Evolutionary conservation across 2,888 invertebrate genomes (phyloP).

Genomic region (Dorcus parallelipipedus): DNA sequence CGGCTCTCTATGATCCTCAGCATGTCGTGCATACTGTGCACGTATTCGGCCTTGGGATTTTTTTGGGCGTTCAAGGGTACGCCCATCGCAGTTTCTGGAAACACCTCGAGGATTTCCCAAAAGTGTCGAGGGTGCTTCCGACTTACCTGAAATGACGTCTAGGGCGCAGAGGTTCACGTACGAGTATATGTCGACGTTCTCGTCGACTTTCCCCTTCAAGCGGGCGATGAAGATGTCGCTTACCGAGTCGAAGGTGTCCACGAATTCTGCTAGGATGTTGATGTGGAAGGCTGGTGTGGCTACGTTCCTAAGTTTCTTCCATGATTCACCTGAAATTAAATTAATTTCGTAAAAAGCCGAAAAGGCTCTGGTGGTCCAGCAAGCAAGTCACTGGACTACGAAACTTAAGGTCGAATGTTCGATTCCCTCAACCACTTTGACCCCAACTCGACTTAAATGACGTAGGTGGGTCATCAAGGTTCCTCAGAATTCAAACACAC

Average conservation of each 20-base stretch:
- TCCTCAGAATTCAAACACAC: too few relatives aligned
- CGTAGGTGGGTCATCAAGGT: too few relatives aligned
- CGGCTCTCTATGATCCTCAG: slow-evolving; percentile 34
- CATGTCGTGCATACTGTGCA: slow-evolving; percentile 62
- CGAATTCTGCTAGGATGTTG: slow-evolving; percentile 54
- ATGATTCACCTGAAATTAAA: background rate
- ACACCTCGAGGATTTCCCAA: background rate
- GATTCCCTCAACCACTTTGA: too few relatives aligned
- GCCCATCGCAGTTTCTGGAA: slow-evolving; percentile 51
- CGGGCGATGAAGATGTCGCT: background rate
- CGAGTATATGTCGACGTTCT: slow-evolving; percentile 30
- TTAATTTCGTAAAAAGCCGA: background rate
- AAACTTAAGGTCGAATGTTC: too few relatives aligned
- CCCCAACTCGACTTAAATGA: too few relatives aligned
- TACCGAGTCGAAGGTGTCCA: slow-evolving; percentile 35
- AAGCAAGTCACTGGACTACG: too few relatives aligned
- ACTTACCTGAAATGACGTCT: slow-evolving; percentile 19
- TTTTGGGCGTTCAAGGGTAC: slow-evolving; percentile 68
- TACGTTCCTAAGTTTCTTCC: slow-evolving; percentile 38
- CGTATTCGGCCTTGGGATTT: slow-evolving; percentile 66
- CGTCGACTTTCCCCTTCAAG: slow-evolving; percentile 15
- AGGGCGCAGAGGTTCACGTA: slow-evolving; percentile 17
- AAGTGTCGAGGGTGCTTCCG: slow-evolving; percentile 1
- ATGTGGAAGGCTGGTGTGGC: slow-evolving; percentile 75
- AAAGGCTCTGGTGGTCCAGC: too few relatives aligned